Base-by-base conservation (phyloP, 2,888 invertebrate species). In the Dryadula phaetusa region DNA sequence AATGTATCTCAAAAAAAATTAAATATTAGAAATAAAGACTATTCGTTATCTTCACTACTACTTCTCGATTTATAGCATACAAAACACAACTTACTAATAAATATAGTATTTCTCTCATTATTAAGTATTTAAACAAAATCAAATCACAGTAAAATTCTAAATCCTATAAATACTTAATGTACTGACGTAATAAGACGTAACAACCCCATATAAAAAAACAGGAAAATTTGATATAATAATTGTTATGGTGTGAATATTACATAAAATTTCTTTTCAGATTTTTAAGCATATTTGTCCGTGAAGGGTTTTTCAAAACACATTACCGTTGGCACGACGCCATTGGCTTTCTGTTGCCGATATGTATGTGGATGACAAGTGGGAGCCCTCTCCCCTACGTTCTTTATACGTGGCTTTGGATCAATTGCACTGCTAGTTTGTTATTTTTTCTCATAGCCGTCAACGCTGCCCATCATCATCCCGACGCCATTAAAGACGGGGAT, bases 381-480 rank as follows among this genome's bases (percentile, higher is more conserved):
- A 82, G 83, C 53, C 42, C 89, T 14, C 58, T 82, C 0, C 64
- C 76, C 5, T 75, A 82, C 46, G 89, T 89, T 0, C 10, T 94
- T 0, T 75, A 83, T 18, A 85, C 87, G 72, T 96, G 95, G 95
- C 71, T 94, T 0, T 81, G 93, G 72, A 93, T 95, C 16, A 81
- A 93, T 25, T 76, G 93, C 22, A 80, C 93, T 0, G 90, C 91
- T 1, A 95, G 96, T 73, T 93, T 95, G 49, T 74, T 93, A 0
- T 96, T 97, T 78, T 90, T 86, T 14, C 74, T 94, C 1, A 94
- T 96, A 66, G 96, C 95, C 1, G 77, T 96, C 0, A 96, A 95
- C 79, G 96, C 96, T 0, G 96, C 95, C 0, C 97, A 97, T 87
- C 96, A 97, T 79, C 96, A 97, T 81, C 96, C 96, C 0, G 94